Evolutionary conservation across 2,113 vertebrate genomes (phyloP).

Genomic region (Orthochromis indermauri): DNA sequence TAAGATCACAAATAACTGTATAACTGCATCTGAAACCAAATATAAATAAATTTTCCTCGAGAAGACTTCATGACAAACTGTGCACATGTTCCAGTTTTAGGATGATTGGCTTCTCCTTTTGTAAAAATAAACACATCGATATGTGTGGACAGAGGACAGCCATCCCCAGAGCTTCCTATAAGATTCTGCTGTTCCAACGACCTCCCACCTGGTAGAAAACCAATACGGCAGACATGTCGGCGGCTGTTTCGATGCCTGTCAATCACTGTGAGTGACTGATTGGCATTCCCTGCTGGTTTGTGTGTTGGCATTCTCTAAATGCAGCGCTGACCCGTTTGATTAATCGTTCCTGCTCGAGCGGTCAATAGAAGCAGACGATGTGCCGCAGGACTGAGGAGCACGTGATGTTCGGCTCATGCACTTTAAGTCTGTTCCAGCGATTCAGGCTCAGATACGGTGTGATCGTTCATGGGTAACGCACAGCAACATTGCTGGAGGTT

Average conservation of each 20-base stretch:
- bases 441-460: not conserved
- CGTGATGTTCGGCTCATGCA: not conserved
- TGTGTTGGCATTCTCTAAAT: conserved; percentile 2
- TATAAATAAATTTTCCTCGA: not conserved
- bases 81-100: conserved; percentile 1
- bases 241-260: conserved; percentile 5
- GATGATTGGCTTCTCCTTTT: not conserved
- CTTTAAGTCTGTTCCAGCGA: not conserved
- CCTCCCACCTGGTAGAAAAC: not conserved
- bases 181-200: not conserved
- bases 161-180: not conserved
- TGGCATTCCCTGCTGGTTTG: not conserved
- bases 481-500: not conserved
- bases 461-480: not conserved
- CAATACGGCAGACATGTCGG: not conserved
- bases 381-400: not conserved
- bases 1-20: not conserved
- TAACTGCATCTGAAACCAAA: not conserved
- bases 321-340: not conserved
- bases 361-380: not conserved
- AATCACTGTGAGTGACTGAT: conserved; percentile 31
- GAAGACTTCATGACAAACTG: not conserved
- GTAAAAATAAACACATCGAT: not conserved
- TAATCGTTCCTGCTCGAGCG: not conserved
- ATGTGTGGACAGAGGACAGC: not conserved